Conservation (phyloP, 1,140 invertebrate genomes). For the Aethina tumida region DNA sequence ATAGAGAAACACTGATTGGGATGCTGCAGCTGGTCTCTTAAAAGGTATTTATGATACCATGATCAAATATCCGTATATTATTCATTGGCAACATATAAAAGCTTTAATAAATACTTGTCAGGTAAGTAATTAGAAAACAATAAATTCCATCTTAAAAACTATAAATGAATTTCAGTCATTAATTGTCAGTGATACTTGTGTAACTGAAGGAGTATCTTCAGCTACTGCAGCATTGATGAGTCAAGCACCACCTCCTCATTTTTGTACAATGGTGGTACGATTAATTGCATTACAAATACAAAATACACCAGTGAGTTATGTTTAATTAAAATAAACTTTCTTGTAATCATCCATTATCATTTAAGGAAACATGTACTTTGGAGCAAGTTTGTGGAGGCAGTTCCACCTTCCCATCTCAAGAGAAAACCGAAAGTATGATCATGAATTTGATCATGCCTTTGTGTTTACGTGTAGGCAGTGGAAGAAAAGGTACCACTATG, state of each 20-base stretch:
- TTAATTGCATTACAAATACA: slow-evolving; percentile 90
- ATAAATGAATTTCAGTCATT: slow-evolving; percentile 49
- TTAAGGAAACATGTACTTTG: slow-evolving; percentile 85
- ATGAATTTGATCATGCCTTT: slow-evolving; percentile 94
- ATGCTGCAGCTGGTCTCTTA: slow-evolving; percentile 84
- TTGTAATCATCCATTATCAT: slow-evolving; percentile 33
- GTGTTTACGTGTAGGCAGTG: slow-evolving; percentile 86
- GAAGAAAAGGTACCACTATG: slow-evolving; percentile 51
- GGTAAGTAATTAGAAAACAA: slow-evolving; percentile 41
- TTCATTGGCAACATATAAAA: slow-evolving; percentile 94
- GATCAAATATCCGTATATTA: slow-evolving; percentile 85
- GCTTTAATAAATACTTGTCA: slow-evolving; percentile 75
- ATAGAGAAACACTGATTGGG: slow-evolving; percentile 90
- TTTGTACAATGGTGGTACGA: slow-evolving; percentile 92
- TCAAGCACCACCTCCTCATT: slow-evolving; percentile 82
- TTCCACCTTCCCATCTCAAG: slow-evolving; percentile 75
- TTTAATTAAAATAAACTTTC: slow-evolving; percentile 4
- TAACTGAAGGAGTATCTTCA: slow-evolving; percentile 58
- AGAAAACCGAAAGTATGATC: slow-evolving; percentile 89
- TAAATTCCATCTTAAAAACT: slow-evolving; percentile 15
- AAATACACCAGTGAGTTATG: slow-evolving; percentile 61
- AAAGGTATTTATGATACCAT: slow-evolving; percentile 94
- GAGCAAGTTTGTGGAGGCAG: slow-evolving; percentile 90
- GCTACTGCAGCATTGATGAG: slow-evolving; percentile 70
- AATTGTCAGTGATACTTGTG: slow-evolving; percentile 62